These are phyloP conservation scores for Eretmocerus hayati DNA, from an alignment of 2,888 invertebrate genomes.

Conservation along the genomic window DNA sequence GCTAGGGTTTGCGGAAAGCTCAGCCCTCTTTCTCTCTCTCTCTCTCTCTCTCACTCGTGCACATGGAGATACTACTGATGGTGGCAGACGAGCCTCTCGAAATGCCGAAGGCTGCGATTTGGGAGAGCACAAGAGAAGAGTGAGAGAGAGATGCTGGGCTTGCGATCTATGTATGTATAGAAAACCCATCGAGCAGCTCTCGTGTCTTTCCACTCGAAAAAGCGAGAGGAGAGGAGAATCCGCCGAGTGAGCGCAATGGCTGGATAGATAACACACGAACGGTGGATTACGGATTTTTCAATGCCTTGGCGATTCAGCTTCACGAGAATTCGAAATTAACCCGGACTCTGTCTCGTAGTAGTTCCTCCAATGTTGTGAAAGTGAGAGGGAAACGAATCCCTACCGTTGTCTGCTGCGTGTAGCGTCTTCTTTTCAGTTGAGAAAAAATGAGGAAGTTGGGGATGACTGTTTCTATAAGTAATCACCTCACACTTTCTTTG, in stretches of 20 bases:
- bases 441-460: no score
- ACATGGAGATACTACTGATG: no score
- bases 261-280: slow-evolving; percentile 5
- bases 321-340: slow-evolving; percentile 10
- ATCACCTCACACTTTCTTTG: no score
- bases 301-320: slow-evolving; percentile 1
- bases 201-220: slow-evolving; percentile 8
- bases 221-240: not conserved
- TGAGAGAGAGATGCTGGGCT: not conserved
- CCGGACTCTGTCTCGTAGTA: not conserved
- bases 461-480: no score
- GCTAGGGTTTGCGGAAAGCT: slow-evolving; percentile 21
- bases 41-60: no score
- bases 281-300: slow-evolving; percentile 11
- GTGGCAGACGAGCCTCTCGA: slow-evolving; percentile 19
- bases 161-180: slow-evolving; percentile 2
- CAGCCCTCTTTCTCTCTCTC: no score
- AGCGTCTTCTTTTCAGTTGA: no score
- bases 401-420: no score
- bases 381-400: no score
- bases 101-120: slow-evolving; percentile 14
- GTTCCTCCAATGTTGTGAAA: no score
- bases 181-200: not conserved
- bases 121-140: slow-evolving; percentile 2
- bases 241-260: not conserved